A percentile compares a stretch with the other conserved stretches of the same genome.
phyloP scores from a whole-genome alignment of 2,888 invertebrate species.

The Melanostoma scalare region DNA sequence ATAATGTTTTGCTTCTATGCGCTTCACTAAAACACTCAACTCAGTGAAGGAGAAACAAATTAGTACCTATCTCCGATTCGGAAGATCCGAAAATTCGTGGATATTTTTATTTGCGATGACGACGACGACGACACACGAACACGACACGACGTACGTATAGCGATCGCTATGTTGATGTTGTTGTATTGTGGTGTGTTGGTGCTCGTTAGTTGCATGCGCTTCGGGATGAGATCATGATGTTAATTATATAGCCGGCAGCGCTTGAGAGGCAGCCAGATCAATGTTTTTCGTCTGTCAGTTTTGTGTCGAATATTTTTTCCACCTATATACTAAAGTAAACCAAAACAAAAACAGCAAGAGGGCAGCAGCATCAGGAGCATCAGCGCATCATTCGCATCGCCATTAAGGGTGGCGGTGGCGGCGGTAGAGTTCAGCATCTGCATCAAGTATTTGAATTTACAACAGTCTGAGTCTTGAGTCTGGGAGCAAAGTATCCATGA shows the following conservation, averaged over 20 bases:
- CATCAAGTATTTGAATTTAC: constrained; percentile 27
- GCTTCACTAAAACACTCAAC: constrained; percentile 8
- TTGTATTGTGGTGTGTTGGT: constrained; percentile 10
- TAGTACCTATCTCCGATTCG: constrained; percentile 26
- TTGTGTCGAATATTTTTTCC: constrained; percentile 66
- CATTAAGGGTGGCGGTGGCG: constrained; percentile 59
- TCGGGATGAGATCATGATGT: constrained; percentile 69
- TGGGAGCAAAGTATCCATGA: constrained; percentile 61
- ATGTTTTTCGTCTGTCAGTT: constrained; percentile 71
- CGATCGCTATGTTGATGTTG: constrained; percentile 1
- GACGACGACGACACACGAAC: background rate
- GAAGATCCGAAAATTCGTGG: constrained; percentile 50
- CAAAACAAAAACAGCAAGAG: constrained; percentile 57
- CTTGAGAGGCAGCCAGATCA: constrained; percentile 60
- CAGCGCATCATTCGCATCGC: constrained; percentile 55
- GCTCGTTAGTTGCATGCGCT: constrained; percentile 55
- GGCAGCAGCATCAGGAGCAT: background rate
- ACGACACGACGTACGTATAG: background rate
- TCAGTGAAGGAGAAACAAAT: constrained; percentile 5
- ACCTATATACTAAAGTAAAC: constrained; percentile 57
- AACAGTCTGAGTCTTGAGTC: constrained; percentile 38
- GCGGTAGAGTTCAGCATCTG: constrained; percentile 48
- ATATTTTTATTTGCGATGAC: constrained; percentile 59
- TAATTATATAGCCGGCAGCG: constrained; percentile 69
- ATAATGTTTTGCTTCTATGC: constrained; percentile 49